phyloP scores from a whole-genome alignment of 92 coral and sea anemone species.

The Paramuricea clavata region DNA sequence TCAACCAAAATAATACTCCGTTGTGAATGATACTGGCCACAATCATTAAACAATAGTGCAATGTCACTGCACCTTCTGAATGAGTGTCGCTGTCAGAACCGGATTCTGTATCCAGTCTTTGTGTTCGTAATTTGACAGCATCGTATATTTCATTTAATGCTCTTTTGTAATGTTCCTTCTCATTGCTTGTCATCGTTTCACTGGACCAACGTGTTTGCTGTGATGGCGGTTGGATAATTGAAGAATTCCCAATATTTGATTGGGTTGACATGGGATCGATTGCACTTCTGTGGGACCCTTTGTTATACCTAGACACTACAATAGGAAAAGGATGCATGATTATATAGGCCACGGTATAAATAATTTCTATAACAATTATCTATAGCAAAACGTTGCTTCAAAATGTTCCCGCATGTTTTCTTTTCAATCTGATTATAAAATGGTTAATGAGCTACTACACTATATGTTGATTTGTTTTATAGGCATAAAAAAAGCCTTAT shows the following conservation, averaged over 20 bases:
- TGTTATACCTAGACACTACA: neutral
- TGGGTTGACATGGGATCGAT: slow-evolving; percentile 23
- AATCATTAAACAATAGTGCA: slow-evolving; percentile 64
- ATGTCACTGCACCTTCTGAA: slow-evolving; percentile 71
- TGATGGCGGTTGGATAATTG: slow-evolving; percentile 34
- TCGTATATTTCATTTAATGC: slow-evolving; percentile 95
- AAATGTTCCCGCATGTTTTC: neutral
- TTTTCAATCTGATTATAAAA: no score
- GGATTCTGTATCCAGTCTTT: slow-evolving; percentile 71
- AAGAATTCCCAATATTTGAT: slow-evolving; percentile 23
- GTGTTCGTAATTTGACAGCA: slow-evolving; percentile 84
- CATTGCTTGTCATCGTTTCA: slow-evolving; percentile 81
- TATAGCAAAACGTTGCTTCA: no score
- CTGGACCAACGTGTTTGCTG: slow-evolving; percentile 32
- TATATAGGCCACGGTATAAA: neutral
- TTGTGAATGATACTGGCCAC: slow-evolving; percentile 45
- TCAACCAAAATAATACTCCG: neutral
- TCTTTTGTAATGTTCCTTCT: slow-evolving; percentile 87
- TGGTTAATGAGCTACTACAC: no score
- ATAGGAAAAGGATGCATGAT: neutral
- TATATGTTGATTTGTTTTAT: no score
- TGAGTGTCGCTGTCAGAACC: slow-evolving; percentile 50
- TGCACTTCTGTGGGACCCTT: slow-evolving; percentile 21
- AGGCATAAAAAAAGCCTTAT: no score
- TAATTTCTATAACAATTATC: no score